These are phyloP conservation scores for Atopsyche davidsoni DNA, from an alignment of 1,140 invertebrate genomes.

Conservation along the genomic window DNA sequence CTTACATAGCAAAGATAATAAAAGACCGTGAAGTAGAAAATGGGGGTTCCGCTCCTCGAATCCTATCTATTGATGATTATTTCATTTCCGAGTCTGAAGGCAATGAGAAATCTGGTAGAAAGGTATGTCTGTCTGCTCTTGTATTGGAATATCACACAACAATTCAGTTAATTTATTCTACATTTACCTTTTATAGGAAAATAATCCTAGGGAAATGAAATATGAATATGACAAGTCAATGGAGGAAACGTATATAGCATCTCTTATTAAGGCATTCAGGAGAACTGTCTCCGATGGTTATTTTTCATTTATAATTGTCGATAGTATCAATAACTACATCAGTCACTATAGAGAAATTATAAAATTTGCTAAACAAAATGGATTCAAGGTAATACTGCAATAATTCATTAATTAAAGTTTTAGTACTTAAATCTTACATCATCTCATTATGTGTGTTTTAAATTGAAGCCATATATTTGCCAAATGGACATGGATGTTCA, in stretches of 20 bases:
- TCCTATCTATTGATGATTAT: slow-evolving; percentile 93
- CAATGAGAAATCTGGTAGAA: slow-evolving; percentile 56
- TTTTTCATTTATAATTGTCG: slow-evolving; percentile 89
- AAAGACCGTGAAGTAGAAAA: slow-evolving; percentile 61
- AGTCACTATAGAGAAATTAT: slow-evolving; percentile 82
- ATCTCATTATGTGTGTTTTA: background rate
- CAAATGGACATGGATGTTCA: slow-evolving; percentile 78
- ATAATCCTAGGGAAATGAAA: slow-evolving; percentile 66
- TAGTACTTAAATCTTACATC: background rate
- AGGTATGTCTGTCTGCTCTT: too few species aligned
- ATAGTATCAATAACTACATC: slow-evolving; percentile 78
- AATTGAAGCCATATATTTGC: slow-evolving; percentile 73
- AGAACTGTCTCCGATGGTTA: slow-evolving; percentile 88
- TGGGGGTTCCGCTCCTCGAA: slow-evolving; percentile 66
- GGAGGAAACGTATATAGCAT: slow-evolving; percentile 75
- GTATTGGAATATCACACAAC: too few species aligned
- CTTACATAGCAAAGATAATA: slow-evolving; percentile 78
- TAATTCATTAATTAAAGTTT: background rate
- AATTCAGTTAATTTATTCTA: too few species aligned
- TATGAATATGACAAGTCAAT: slow-evolving; percentile 86
- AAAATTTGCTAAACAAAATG: slow-evolving; percentile 78
- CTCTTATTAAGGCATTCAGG: slow-evolving; percentile 84
- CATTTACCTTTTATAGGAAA: slow-evolving; percentile 23
- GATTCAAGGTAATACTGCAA: slow-evolving; percentile 70
- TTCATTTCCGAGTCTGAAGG: slow-evolving; percentile 88